Evolutionary conservation across 2,888 invertebrate genomes (phyloP).

Genomic region (Ophion ellenae): DNA sequence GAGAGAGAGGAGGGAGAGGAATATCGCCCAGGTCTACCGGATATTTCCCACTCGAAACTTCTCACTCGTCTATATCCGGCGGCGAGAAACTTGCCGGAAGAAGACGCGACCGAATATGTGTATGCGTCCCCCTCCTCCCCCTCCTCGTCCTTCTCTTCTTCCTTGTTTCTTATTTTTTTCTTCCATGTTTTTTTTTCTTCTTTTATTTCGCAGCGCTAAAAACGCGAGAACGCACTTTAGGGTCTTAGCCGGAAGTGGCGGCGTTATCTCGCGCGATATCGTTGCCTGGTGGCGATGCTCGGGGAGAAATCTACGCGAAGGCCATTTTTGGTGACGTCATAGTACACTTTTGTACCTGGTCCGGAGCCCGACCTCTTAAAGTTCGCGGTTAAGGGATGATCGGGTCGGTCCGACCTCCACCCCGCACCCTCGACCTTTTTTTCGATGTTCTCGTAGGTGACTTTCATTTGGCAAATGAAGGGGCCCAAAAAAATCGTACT

Average conservation of each 20-base stretch:
- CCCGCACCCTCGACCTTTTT: too few species aligned
- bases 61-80: constrained; percentile 42
- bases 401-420: too few species aligned
- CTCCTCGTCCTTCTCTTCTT: background rate
- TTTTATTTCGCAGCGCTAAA: background rate
- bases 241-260: background rate
- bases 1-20: constrained; percentile 7
- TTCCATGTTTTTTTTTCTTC: background rate
- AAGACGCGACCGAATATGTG: constrained; percentile 17
- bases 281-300: background rate
- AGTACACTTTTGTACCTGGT: background rate
- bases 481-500: too few species aligned
- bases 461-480: too few species aligned
- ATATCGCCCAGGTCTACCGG: constrained; percentile 38
- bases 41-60: constrained; percentile 42
- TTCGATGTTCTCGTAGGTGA: too few species aligned
- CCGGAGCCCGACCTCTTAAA: too few species aligned
- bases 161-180: background rate
- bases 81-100: constrained; percentile 45
- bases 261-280: background rate
- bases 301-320: background rate
- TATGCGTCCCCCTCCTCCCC: background rate
- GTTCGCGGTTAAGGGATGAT: background rate
- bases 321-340: constrained; percentile 3
- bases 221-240: constrained; percentile 53